A percentile compares a stretch with the other conserved stretches of the same genome.
Conservation (phyloP, 2,888 invertebrate genomes). For the Torymus tubicola region DNA sequence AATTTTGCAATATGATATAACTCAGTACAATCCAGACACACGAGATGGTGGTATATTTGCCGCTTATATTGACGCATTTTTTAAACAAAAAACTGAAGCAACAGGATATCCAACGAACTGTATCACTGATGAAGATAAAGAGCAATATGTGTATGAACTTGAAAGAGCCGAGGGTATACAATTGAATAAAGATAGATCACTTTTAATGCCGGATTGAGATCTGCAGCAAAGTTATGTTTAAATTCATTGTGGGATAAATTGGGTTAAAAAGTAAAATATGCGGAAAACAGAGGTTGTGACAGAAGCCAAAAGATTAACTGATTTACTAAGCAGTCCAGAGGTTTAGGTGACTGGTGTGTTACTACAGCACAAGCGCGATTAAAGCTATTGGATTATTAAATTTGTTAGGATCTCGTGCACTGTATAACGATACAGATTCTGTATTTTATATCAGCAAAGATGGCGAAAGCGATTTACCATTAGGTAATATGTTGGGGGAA, state of each 20-base stretch:
- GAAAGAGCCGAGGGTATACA: slow-evolving; percentile 36
- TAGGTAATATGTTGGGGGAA: slow-evolving; percentile 15
- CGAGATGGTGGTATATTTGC: slow-evolving; percentile 53
- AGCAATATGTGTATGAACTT: too few relatives aligned
- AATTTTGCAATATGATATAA: slow-evolving; percentile 68
- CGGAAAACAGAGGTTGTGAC: slow-evolving; percentile 15
- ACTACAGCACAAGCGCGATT: slow-evolving; percentile 36
- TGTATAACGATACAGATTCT: slow-evolving; percentile 33
- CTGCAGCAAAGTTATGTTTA: too few relatives aligned
- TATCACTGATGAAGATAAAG: too few relatives aligned
- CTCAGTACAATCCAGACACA: slow-evolving; percentile 59
- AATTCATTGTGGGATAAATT: slow-evolving; percentile 54
- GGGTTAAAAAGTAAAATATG: slow-evolving; percentile 33
- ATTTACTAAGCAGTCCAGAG: background rate
- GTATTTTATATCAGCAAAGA: too few relatives aligned
- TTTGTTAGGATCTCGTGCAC: slow-evolving; percentile 58
- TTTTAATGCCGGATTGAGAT: slow-evolving; percentile 46
- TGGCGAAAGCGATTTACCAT: too few relatives aligned
- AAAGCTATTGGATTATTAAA: slow-evolving; percentile 62
- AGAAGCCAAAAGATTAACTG: background rate
- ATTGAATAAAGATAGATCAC: slow-evolving; percentile 20
- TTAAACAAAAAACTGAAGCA: slow-evolving; percentile 52
- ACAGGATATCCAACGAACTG: slow-evolving; percentile 50
- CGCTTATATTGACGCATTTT: too few relatives aligned
- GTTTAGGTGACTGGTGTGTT: slow-evolving; percentile 6